Evolutionary conservation across 2,797 vertebrate genomes (phyloP), one percentile per base, ranked within the genome.

Genomic region (Petrocephalus schoutedeni): DNA sequence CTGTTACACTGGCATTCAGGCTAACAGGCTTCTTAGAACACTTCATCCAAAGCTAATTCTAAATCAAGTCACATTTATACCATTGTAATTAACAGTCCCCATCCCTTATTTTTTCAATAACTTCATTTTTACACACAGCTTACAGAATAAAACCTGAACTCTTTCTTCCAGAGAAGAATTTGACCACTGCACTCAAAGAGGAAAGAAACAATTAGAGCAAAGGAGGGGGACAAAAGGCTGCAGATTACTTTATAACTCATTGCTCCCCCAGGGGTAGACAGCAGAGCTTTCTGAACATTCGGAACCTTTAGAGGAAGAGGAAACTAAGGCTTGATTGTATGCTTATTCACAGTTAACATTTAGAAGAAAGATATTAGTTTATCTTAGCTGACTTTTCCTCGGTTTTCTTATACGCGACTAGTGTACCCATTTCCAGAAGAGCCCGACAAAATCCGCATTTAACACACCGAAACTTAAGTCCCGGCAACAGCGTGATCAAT

Each of bases 271-370:
- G 89, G 91, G 61, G 23, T 71, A 71, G 23, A 90, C 86, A 91
- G 92, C 92, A 93, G 90, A 92, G 93, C 92, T 92, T 92, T 91
- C 87, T 92, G 93, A 93, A 92, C 88, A 90, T 93, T 94, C 92
- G 94, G 87, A 93, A 93, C 89, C 87, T 91, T 89, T 51, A 90
- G 90, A 90, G 91, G 89, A 89, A 91, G 91, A 93, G 89, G 88
- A 92, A 92, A 92, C 91, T 93, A 90, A 91, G 93, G 93, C 94
- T 95, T 92, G 94, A 94, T 94, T 92, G 91, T 92, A 90, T 89
- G 86, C 89, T 77, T 77, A 89, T 92, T 93, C 90, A 90, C 90
- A 90, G 91, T 93, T 91, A 84, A 87, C 56, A 58, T 21, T 87
- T 64, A 80, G 45, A 67, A 53, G 21, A 83, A 87, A 71, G 41